Base-by-base conservation (phyloP, 2,888 invertebrate genomes). In the Megamerina dolium region DNA sequence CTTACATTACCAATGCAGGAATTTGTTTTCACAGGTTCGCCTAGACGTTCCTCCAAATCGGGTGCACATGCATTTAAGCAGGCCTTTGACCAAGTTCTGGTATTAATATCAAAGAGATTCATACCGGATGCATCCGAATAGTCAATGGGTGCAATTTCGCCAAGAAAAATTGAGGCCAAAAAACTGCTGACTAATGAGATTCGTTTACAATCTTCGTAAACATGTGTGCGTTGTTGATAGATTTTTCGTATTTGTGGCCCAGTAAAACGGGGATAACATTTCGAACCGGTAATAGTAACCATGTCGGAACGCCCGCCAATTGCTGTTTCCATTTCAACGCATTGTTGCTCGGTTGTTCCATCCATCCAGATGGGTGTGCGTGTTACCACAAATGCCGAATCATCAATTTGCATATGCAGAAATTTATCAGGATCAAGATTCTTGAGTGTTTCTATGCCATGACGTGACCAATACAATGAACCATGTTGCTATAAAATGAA, bases 331-430 rank as follows among this genome's bases (percentile, higher is more conserved):
- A 97, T 72, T 50, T 82, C 75, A 47, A 64, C 38, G 48, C 70
- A 70, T 48, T 70, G 70, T n/a, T 66, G 67, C 5, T 63, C 58
- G 0, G 70, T 67, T 1, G 67, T 64, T 53, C 87, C 85, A 70
- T 97, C 96, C 92, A 95, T 92, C 97, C 97, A 97, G 13, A 95
- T 83, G 0, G 97, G 96, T 9, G 92, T 88, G 51, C 87, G 80
- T 1, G 76, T 70, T 1, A 88, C 66, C 12, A 88, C 82, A 69
- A 97, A 97, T 8, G 80, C 79, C 1, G 75, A 73, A 5, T 84
- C 82, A 37, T 79, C 77, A 29, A 96, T 73, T 72, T 95, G 92
- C 17, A 86, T 81, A 73, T 90, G 87, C 8, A 95, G 71, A 68
- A 88, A 87, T 59, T 83, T 81, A 8, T 80, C 79, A 0, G 88